Percentiles rank a stretch among this genome's conserved stretches.
These are phyloP conservation scores for Pachyramphus minor DNA, from an alignment of 2,113 vertebrate genomes.

Conservation along the genomic window DNA sequence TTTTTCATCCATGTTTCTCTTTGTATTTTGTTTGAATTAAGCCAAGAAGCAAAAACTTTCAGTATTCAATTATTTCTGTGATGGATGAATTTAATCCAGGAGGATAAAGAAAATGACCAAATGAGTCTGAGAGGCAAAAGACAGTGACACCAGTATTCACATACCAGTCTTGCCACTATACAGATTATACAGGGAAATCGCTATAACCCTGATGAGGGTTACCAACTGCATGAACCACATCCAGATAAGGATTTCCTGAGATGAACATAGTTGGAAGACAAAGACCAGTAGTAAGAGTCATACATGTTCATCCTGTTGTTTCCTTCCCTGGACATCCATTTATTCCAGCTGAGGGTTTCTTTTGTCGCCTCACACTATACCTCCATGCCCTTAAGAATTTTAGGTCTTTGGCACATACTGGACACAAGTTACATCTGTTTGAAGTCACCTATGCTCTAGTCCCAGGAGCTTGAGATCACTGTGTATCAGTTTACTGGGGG, in stretches of 20 bases:
- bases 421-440: background rate
- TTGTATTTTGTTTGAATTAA: background rate
- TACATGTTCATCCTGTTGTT: background rate
- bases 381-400: background rate
- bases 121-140: background rate
- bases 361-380: background rate
- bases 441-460: background rate
- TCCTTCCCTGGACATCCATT: background rate
- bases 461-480: background rate
- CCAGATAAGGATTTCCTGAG: background rate
- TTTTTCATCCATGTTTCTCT: background rate
- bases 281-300: background rate
- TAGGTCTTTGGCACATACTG: background rate
- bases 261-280: background rate
- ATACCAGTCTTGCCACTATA: background rate
- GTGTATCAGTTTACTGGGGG: background rate
- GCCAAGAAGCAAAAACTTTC: background rate
- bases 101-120: background rate
- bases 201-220: background rate
- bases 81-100: background rate
- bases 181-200: background rate
- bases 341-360: background rate
- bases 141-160: background rate
- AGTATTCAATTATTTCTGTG: background rate
- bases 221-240: background rate